Percentiles rank a stretch among this genome's conserved stretches.
Evolutionary conservation across 2,888 invertebrate genomes (phyloP).

Genomic region (Psococerastis gibbosa): DNA sequence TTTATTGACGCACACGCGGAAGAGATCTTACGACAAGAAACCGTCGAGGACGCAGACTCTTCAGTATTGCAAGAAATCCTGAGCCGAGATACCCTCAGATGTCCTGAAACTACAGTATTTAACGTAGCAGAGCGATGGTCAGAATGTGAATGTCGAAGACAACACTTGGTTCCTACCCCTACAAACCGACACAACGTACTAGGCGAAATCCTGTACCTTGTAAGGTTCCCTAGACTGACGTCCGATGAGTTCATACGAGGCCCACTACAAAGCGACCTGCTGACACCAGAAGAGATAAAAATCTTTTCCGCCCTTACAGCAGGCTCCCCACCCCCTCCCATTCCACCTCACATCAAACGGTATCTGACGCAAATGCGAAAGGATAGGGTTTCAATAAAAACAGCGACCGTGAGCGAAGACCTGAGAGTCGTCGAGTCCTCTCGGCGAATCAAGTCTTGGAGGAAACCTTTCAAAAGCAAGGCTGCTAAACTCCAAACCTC

Average conservation of each 20-base stretch:
- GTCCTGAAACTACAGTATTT: constrained; percentile 39
- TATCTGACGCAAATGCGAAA: constrained; percentile 24
- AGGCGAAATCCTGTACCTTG: constrained; percentile 33
- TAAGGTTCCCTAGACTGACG: constrained; percentile 45
- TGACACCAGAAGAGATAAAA: constrained; percentile 29
- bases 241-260: constrained; percentile 41
- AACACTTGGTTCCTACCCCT: constrained; percentile 30
- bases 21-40: constrained; percentile 32
- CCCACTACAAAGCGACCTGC: constrained; percentile 33
- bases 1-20: constrained; percentile 38
- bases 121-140: constrained; percentile 43
- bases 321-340: constrained; percentile 24
- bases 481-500: constrained; percentile 10
- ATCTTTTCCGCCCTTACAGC: constrained; percentile 18
- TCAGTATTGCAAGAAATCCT: constrained; percentile 44
- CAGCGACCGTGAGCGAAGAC: constrained; percentile 16
- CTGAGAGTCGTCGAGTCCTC: constrained; percentile 19
- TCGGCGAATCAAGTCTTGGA: constrained; percentile 18
- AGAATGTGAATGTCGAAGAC: constrained; percentile 33
- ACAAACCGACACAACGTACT: constrained; percentile 32
- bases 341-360: constrained; percentile 29
- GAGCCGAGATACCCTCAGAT: constrained; percentile 43
- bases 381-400: neutral
- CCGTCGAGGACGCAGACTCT: constrained; percentile 40
- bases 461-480: constrained; percentile 17